These are phyloP conservation scores for Melanotaenia maccullochi DNA, from an alignment of 2,797 vertebrate species.

Conservation along the genomic window DNA sequence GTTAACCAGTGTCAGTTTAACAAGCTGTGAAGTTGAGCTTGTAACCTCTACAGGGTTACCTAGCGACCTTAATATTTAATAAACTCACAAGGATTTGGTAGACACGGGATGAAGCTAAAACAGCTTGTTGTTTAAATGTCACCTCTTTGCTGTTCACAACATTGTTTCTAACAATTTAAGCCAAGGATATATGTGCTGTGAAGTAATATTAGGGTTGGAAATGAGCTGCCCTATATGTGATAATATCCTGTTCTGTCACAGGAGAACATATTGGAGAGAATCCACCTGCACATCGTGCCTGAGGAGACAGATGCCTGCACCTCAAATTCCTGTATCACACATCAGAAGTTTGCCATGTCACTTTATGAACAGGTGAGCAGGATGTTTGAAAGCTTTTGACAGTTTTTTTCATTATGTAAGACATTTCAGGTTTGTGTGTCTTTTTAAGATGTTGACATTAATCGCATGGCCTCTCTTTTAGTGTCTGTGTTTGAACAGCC, in stretches of 20 bases:
- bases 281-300: slow-evolving; percentile 94
- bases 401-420: neutral
- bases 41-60: slow-evolving; percentile 51
- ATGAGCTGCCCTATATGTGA: slow-evolving; percentile 15
- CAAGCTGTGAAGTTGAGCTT: slow-evolving; percentile 53
- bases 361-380: slow-evolving; percentile 94
- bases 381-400: neutral
- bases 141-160: slow-evolving; percentile 25
- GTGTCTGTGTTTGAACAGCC: slow-evolving; percentile 28
- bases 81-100: slow-evolving; percentile 41
- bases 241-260: slow-evolving; percentile 62
- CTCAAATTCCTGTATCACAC: slow-evolving; percentile 95
- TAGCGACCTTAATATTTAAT: slow-evolving; percentile 64
- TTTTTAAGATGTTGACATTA: neutral
- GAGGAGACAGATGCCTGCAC: slow-evolving; percentile 94
- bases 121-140: slow-evolving; percentile 16
- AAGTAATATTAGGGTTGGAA: neutral
- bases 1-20: slow-evolving; percentile 58
- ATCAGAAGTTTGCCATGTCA: slow-evolving; percentile 98
- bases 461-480: neutral
- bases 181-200: neutral
- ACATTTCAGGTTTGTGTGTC: neutral
- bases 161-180: neutral
- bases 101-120: slow-evolving; percentile 41
- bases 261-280: slow-evolving; percentile 96